Evolutionary conservation across 1,140 invertebrate genomes (phyloP).

Genomic region (Papilio aristodemus): DNA sequence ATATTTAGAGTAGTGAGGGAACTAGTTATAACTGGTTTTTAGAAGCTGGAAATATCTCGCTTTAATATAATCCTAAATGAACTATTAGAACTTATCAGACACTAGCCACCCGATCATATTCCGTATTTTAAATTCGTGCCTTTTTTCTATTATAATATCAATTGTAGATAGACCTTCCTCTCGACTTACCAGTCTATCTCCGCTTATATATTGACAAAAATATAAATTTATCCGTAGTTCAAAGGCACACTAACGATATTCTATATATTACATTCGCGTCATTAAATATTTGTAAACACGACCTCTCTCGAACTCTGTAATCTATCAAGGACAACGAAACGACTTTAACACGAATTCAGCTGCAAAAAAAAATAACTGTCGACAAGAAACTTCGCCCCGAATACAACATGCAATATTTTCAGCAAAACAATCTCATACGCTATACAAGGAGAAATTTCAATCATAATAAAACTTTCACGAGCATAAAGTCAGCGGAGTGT

Average conservation of each 20-base stretch:
- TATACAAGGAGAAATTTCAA: conserved; percentile 30
- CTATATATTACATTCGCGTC: not conserved
- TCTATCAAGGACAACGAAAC: conserved; percentile 12
- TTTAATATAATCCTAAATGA: too few relatives aligned
- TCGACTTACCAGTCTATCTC: too few relatives aligned
- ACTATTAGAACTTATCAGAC: too few relatives aligned
- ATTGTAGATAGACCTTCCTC: too few relatives aligned
- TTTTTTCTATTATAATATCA: too few relatives aligned
- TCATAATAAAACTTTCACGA: conserved; percentile 32
- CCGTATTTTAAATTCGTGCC: too few relatives aligned
- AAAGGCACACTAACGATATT: too few relatives aligned
- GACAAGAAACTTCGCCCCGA: conserved; percentile 17
- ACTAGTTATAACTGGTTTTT: not conserved
- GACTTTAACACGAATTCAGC: conserved; percentile 12
- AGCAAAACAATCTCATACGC: conserved; percentile 31
- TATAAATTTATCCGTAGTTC: too few relatives aligned
- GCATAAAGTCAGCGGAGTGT: conserved; percentile 31
- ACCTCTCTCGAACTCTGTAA: not conserved
- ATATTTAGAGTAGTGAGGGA: not conserved
- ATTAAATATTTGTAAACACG: conserved; percentile 19
- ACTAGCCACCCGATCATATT: too few relatives aligned
- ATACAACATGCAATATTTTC: conserved; percentile 4
- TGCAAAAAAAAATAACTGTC: conserved; percentile 16
- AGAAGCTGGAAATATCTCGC: too few relatives aligned
- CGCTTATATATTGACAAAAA: too few relatives aligned